Base-by-base conservation (phyloP, 2,888 invertebrate genomes). In the Drosophila mimetica region DNA sequence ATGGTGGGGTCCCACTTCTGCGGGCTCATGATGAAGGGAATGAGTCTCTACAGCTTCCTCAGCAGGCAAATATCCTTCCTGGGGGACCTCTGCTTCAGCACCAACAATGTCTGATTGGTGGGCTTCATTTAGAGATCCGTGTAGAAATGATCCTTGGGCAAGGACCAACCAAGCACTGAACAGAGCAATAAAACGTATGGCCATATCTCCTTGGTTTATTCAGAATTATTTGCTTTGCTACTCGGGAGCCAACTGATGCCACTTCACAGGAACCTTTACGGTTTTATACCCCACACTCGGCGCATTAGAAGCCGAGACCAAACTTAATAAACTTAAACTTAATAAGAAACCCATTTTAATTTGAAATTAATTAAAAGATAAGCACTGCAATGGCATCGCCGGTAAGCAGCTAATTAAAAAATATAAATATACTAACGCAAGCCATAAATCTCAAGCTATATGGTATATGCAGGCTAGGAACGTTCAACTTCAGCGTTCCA, bases 281-380 rank as follows among this genome's bases (percentile, higher is more conserved):
- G 46, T 81, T 79, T 57, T 69, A 81, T 71, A 78, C 54, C 54
- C 58, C 55, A 6, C 16, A 25, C 7, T 25, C 25, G 9, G 16
- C 11, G 22, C 30, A 30, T 5, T 44, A 32, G 36, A 48, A 22
- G 36, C 36, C 18, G 54, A 13, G 44, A n/a, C 16, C 5, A 22
- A 39, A n/a, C 36, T 6, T 28, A n/a, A n/a, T n/a, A n/a, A n/a
- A n/a, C n/a, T 30, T n/a, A 50, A 39, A 22, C 37, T 53, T 71
- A 44, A 47, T 53, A 53, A 53, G 44, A 54, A 53, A 28, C 32
- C 53, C 48, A 48, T 71, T 59, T 47, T 41, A 71, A 63, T 63
- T 63, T 60, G 47, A 53, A 71, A 60, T 54, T 65, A 73, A 72
- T 73, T 72, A 72, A 65, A 73, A 72, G 73, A 59, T 73, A 72